These are phyloP conservation scores for Lycophotia porphyrea DNA, from an alignment of 2,888 invertebrate genomes.

Conservation along the genomic window DNA sequence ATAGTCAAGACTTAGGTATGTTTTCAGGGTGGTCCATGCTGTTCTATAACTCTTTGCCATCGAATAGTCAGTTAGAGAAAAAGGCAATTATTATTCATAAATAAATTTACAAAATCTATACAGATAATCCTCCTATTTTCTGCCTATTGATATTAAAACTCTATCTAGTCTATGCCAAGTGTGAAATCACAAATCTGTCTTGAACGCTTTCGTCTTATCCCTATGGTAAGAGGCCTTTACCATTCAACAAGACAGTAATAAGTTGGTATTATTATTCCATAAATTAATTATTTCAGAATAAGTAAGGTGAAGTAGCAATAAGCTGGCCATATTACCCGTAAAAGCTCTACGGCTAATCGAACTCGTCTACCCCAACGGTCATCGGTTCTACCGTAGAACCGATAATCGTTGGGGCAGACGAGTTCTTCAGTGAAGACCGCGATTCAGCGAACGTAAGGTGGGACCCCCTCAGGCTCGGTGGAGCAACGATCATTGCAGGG, in stretches of 20 bases:
- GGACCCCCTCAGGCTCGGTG: too few relatives aligned
- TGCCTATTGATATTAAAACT: background rate
- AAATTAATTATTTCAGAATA: too few relatives aligned
- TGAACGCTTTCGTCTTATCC: background rate
- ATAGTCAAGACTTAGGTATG: background rate
- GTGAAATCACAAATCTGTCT: background rate
- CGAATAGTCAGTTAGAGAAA: background rate
- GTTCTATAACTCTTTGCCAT: background rate
- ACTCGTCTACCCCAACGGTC: too few relatives aligned
- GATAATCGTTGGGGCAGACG: too few relatives aligned
- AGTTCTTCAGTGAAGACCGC: too few relatives aligned
- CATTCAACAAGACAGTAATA: background rate
- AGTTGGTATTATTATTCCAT: background rate
- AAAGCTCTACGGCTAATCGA: too few relatives aligned
- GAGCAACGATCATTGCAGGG: too few relatives aligned
- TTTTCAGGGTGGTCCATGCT: slow-evolving; percentile 1
- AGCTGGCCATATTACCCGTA: too few relatives aligned
- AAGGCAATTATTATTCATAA: too few relatives aligned
- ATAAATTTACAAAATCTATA: background rate
- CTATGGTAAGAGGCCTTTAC: background rate
- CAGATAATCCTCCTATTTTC: background rate
- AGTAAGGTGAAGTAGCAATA: too few relatives aligned
- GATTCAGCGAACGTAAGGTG: too few relatives aligned
- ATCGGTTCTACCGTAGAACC: too few relatives aligned
- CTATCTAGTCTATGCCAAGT: background rate